Percentiles rank a stretch among this genome's conserved stretches.
Conservation (phyloP, 2,888 invertebrate species). For the Hyles lineata region DNA sequence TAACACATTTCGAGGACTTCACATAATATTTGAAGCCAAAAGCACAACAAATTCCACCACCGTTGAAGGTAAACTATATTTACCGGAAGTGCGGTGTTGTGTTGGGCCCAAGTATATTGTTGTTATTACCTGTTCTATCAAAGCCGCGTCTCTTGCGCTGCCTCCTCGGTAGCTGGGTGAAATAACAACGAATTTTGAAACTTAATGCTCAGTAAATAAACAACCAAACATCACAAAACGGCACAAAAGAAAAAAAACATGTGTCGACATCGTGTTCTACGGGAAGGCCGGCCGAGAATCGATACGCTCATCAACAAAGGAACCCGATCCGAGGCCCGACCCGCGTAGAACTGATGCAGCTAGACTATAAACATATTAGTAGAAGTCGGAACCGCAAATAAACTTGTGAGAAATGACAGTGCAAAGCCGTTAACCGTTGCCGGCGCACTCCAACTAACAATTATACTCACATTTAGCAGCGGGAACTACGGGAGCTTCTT, state of each 20-base stretch:
- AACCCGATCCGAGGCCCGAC: conserved; percentile 34
- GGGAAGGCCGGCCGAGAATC: conserved; percentile 44
- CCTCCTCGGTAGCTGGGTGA: conserved; percentile 85
- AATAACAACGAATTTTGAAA: conserved; percentile 84
- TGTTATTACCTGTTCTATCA: conserved; percentile 84
- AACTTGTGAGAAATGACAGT: conserved; percentile 76
- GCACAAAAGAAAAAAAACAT: conserved; percentile 76
- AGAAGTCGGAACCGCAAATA: conserved; percentile 78
- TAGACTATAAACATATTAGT: conserved; percentile 74
- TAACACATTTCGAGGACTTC: conserved; percentile 28
- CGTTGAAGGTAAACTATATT: conserved; percentile 48
- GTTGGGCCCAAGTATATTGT: conserved; percentile 76
- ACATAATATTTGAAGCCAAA: conserved; percentile 36
- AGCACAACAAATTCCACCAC: conserved; percentile 50
- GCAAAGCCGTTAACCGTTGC: conserved; percentile 74
- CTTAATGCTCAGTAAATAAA: conserved; percentile 78
- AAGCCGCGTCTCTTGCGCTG: conserved; percentile 85
- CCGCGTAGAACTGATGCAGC: conserved; percentile 67
- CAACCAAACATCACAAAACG: conserved; percentile 83
- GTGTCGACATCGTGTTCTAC: conserved; percentile 61
- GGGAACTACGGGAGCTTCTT: conserved; percentile 61
- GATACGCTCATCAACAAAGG: conserved; percentile 33
- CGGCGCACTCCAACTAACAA: conserved; percentile 43
- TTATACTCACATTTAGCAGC: conserved; percentile 78
- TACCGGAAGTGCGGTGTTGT: conserved; percentile 55